A percentile compares a stretch with the other conserved stretches of the same genome.
These are phyloP conservation scores for Branchinecta sandiegonensis DNA, from an alignment of 2,888 invertebrate species.

Conservation along the genomic window DNA sequence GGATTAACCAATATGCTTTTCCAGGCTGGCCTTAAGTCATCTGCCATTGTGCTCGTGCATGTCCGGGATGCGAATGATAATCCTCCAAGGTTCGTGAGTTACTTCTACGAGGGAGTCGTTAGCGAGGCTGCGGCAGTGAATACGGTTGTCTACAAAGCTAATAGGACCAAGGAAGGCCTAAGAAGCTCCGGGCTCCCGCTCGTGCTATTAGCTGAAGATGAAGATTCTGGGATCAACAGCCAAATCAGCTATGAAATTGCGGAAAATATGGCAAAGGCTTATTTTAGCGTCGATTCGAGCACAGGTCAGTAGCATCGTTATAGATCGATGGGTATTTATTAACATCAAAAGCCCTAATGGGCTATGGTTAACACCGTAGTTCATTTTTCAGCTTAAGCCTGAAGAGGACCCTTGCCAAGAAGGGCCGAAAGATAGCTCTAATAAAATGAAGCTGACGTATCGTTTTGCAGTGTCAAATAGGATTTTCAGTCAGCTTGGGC, in stretches of 20 bases:
- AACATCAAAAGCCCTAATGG: too few relatives aligned
- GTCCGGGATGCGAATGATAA: conserved; percentile 79
- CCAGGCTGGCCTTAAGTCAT: conserved; percentile 50
- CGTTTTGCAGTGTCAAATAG: too few relatives aligned
- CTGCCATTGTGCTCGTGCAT: conserved; percentile 59
- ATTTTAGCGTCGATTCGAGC: conserved; percentile 70
- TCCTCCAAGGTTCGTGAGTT: conserved; percentile 53
- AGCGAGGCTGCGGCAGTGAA: conserved; percentile 57
- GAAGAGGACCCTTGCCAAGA: too few relatives aligned
- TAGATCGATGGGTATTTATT: too few relatives aligned
- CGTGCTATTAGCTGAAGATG: conserved; percentile 67
- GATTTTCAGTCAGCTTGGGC: too few relatives aligned
- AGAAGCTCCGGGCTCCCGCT: conserved; percentile 42
- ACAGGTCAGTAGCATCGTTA: conserved; percentile 39
- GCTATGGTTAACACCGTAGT: too few relatives aligned
- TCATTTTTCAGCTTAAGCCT: too few relatives aligned
- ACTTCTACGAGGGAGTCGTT: conserved; percentile 52
- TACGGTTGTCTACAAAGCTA: conserved; percentile 53
- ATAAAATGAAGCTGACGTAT: too few relatives aligned
- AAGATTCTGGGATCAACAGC: conserved; percentile 71
- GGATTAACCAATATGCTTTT: conserved; percentile 25
- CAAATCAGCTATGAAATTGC: conserved; percentile 69
- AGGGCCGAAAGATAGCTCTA: too few relatives aligned
- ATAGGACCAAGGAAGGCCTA: conserved; percentile 36
- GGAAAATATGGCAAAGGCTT: conserved; percentile 57